phyloP scores from a whole-genome alignment of 2,888 invertebrate species.

The Limnephilus auricula region DNA sequence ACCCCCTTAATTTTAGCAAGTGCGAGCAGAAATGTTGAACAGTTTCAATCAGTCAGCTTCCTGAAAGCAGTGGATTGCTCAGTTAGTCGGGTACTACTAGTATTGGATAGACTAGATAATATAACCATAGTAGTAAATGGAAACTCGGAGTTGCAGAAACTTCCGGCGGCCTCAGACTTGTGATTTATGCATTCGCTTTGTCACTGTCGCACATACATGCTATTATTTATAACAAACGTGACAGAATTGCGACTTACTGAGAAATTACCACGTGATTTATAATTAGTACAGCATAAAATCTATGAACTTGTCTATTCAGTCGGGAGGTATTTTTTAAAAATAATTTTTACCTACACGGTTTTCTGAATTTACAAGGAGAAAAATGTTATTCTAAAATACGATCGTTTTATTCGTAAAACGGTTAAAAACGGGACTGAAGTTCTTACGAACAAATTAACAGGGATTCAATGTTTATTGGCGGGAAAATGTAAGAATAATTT shows the following conservation, averaged over 20 bases:
- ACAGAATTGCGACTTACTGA: background rate
- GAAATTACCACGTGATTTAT: background rate
- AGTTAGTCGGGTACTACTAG: background rate
- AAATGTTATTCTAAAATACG: no score
- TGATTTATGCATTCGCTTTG: conserved; percentile 19
- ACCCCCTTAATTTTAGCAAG: no score
- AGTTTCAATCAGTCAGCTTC: background rate
- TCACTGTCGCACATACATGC: conserved; percentile 16
- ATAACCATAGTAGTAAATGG: background rate
- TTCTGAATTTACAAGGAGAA: no score
- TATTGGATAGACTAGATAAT: background rate
- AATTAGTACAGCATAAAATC: no score
- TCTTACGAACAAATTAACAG: no score
- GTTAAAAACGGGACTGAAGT: no score
- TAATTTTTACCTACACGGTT: no score
- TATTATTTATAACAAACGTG: background rate
- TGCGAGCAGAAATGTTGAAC: background rate
- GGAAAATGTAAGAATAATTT: no score
- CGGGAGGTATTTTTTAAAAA: no score
- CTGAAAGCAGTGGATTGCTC: background rate
- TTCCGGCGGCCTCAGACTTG: conserved; percentile 13
- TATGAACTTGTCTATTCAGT: background rate
- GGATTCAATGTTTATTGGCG: no score
- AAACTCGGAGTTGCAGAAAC: background rate
- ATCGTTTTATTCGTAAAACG: no score